Conservation (phyloP, 2,797 vertebrate genomes). For the Pagetopsis macropterus region DNA sequence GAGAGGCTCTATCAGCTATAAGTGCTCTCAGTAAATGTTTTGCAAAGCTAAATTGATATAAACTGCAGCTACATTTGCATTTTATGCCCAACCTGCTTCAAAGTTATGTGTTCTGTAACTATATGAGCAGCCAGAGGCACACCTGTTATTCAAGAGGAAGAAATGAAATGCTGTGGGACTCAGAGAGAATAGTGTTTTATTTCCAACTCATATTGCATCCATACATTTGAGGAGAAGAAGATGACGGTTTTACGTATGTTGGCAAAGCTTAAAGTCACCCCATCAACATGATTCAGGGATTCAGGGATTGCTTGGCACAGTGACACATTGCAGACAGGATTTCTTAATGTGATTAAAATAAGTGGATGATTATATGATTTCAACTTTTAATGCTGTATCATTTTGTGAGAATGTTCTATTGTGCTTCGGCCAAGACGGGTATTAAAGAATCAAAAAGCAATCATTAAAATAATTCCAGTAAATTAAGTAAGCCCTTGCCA, state of each 20-base stretch:
- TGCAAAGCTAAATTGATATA: slow-evolving; percentile 1
- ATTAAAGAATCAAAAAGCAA: not conserved
- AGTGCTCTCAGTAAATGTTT: slow-evolving; percentile 29
- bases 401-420: not conserved
- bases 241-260: slow-evolving; percentile 1
- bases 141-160: slow-evolving; percentile 28
- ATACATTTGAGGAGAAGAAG: slow-evolving; percentile 20
- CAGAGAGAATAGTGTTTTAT: not conserved
- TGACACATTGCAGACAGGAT: not conserved
- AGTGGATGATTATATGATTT: not conserved
- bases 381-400: not conserved
- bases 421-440: not conserved
- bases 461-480: not conserved
- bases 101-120: slow-evolving; percentile 21
- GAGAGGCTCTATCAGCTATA: not conserved
- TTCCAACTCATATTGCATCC: slow-evolving; percentile 10
- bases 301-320: not conserved
- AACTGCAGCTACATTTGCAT: slow-evolving; percentile 2
- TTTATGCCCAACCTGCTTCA: slow-evolving; percentile 34
- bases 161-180: slow-evolving; percentile 19
- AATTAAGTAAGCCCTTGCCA: not conserved
- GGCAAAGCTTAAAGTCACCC: not conserved
- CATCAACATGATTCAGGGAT: not conserved
- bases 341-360: not conserved
- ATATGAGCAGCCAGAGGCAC: slow-evolving; percentile 7